Percentiles rank a stretch among this genome's conserved stretches.
Evolutionary conservation across 1,140 invertebrate genomes (phyloP).

Genomic region (Drosophila erecta): DNA sequence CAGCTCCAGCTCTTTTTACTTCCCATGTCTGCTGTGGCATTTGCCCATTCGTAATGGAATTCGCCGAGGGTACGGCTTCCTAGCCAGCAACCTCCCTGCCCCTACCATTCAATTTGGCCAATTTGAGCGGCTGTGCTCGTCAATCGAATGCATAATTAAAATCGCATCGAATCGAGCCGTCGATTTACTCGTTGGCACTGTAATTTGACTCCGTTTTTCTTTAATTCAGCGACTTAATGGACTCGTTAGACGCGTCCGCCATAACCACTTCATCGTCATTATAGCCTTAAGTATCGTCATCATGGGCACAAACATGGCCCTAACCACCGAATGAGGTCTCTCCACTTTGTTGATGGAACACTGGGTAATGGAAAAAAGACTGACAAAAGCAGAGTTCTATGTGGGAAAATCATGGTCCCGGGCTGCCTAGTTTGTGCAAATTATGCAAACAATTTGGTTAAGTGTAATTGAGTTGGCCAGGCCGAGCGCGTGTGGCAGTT

Average conservation of each 20-base stretch:
- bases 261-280: constrained; percentile 31
- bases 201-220: constrained; percentile 56
- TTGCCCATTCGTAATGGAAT: constrained; percentile 43
- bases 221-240: constrained; percentile 48
- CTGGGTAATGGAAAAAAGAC: background rate
- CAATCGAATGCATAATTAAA: constrained; percentile 66
- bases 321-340: constrained; percentile 8
- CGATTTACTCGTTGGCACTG: constrained; percentile 34
- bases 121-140: constrained; percentile 38
- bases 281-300: constrained; percentile 28
- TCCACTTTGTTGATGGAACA: constrained; percentile 1
- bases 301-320: constrained; percentile 21
- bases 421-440: constrained; percentile 28
- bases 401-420: constrained; percentile 16
- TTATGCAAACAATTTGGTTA: constrained; percentile 47
- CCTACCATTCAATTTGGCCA: constrained; percentile 22
- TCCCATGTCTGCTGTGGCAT: constrained; percentile 29
- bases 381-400: constrained; percentile 5
- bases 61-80: constrained; percentile 22
- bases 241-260: constrained; percentile 57
- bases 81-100: background rate
- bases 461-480: constrained; percentile 36
- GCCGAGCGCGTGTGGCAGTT: constrained; percentile 10
- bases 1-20: background rate
- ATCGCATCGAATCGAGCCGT: constrained; percentile 52